A percentile compares a stretch with the other conserved stretches of the same genome.
Evolutionary conservation across 2,113 vertebrate genomes (phyloP).

Genomic region (Myiopsitta monachus): DNA sequence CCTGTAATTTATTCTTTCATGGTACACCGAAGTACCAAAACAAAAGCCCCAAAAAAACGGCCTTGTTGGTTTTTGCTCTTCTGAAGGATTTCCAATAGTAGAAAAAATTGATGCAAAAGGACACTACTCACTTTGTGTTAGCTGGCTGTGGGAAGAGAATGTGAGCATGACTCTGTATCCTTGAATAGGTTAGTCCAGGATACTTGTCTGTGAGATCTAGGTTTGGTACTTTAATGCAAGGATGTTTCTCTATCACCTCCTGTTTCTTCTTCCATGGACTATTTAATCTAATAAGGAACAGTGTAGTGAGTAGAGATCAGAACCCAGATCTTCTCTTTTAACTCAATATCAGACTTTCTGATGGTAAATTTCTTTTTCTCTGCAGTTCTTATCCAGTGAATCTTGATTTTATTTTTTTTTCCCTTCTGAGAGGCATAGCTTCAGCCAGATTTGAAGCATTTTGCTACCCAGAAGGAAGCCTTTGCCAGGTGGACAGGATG

Average conservation of each 20-base stretch:
- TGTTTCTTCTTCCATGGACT: background rate
- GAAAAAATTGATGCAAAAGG: background rate
- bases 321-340: background rate
- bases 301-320: background rate
- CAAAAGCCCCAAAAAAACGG: too few relatives aligned
- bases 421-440: background rate
- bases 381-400: background rate
- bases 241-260: background rate
- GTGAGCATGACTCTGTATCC: background rate
- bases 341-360: background rate
- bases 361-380: background rate
- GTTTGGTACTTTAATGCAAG: background rate
- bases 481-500: background rate
- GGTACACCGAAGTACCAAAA: background rate
- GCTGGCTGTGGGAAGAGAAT: background rate
- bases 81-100: background rate
- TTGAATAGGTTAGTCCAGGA: background rate
- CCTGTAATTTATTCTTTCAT: background rate
- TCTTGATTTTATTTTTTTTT: background rate
- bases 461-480: background rate
- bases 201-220: background rate
- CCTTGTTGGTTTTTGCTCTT: background rate
- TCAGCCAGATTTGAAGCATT: background rate
- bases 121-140: background rate
- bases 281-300: background rate